Percentiles rank a stretch among this genome's conserved stretches.
These are phyloP conservation scores for Stratiolaelaps scimitus DNA, from an alignment of 1,140 invertebrate species.

Conservation along the genomic window DNA sequence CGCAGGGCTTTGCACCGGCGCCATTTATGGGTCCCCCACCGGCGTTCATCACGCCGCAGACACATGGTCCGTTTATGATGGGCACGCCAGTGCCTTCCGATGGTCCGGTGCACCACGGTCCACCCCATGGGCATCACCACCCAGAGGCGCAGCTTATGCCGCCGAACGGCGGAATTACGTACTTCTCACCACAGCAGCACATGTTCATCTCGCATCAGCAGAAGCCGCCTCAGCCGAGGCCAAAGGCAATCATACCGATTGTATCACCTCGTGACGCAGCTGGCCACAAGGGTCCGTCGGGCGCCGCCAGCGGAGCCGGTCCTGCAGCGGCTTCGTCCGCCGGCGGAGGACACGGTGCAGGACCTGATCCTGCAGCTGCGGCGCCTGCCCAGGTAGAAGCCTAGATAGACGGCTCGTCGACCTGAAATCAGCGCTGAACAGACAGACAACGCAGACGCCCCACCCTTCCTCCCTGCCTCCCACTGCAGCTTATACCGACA, in stretches of 20 bases:
- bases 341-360: too few relatives aligned
- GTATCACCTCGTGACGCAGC: conserved; percentile 4
- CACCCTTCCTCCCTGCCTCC: too few relatives aligned
- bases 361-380: too few relatives aligned
- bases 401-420: too few relatives aligned
- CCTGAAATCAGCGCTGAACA: too few relatives aligned
- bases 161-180: conserved; percentile 13
- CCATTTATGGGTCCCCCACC: conserved; percentile 9
- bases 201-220: conserved; percentile 19
- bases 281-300: too few relatives aligned
- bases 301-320: too few relatives aligned
- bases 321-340: too few relatives aligned
- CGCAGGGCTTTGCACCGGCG: background rate
- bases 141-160: background rate
- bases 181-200: conserved; percentile 3
- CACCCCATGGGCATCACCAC: conserved; percentile 6
- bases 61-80: conserved; percentile 13
- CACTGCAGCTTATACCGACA: too few relatives aligned
- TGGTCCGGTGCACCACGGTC: background rate
- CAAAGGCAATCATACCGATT: conserved; percentile 9
- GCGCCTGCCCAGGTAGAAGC: too few relatives aligned
- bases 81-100: background rate
- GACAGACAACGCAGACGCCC: too few relatives aligned
- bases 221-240: background rate
- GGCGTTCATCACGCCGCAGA: background rate